These are phyloP conservation scores for Platysteira castanea DNA, from an alignment of 2,113 vertebrate species.

Conservation along the genomic window DNA sequence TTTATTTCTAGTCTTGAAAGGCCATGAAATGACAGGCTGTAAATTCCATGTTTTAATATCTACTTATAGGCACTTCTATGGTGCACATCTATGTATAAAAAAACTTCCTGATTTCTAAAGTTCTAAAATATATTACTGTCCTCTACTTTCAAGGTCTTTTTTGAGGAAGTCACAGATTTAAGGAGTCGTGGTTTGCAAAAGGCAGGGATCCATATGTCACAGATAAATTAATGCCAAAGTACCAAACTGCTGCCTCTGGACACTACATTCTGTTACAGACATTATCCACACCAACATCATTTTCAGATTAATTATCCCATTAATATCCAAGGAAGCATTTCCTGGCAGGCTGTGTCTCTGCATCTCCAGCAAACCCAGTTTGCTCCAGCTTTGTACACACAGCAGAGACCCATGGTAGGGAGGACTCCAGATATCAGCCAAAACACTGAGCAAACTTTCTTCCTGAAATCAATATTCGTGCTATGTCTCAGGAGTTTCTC, in stretches of 20 bases:
- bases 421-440: background rate
- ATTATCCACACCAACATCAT: background rate
- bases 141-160: slow-evolving; percentile 46
- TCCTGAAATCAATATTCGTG: background rate
- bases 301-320: background rate
- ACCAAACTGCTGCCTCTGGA: background rate
- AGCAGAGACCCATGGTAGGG: background rate
- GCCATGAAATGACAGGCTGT: slow-evolving; percentile 54
- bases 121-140: slow-evolving; percentile 44
- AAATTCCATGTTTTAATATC: slow-evolving; percentile 59
- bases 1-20: slow-evolving; percentile 63
- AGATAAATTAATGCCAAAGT: background rate
- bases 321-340: background rate
- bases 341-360: background rate
- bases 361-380: background rate
- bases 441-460: background rate
- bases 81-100: slow-evolving; percentile 32
- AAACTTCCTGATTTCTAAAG: slow-evolving; percentile 37
- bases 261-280: background rate
- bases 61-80: slow-evolving; percentile 52
- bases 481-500: background rate
- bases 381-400: background rate
- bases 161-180: background rate
- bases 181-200: background rate
- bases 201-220: background rate